phyloP scores from a whole-genome alignment of 2,113 vertebrate genomes.

The Oceanodroma tethys region DNA sequence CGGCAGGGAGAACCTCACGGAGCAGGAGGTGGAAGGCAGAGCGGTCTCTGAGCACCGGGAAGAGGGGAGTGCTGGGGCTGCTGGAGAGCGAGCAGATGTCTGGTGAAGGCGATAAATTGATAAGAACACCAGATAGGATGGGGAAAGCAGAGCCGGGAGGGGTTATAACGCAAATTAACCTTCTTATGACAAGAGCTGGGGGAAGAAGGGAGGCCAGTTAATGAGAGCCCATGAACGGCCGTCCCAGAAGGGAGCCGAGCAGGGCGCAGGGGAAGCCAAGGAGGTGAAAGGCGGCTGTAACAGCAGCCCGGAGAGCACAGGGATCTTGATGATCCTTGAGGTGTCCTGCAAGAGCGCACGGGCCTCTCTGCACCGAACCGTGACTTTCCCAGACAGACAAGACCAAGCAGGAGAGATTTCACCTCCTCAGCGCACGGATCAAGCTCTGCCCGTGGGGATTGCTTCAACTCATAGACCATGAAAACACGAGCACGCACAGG shows the following conservation, averaged over 20 bases:
- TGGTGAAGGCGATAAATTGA: background rate
- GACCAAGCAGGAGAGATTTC: background rate
- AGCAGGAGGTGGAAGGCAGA: background rate
- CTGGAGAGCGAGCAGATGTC: fast-evolving
- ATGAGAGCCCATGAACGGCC: fast-evolving
- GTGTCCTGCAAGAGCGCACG: fast-evolving
- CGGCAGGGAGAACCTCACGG: background rate
- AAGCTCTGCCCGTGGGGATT: background rate
- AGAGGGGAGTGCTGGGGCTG: background rate
- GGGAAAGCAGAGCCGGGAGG: background rate
- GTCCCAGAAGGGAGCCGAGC: background rate
- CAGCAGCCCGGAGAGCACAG: background rate
- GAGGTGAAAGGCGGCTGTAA: background rate
- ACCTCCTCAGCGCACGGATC: fast-evolving
- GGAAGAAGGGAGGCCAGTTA: background rate
- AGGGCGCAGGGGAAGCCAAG: background rate
- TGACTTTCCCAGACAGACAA: background rate
- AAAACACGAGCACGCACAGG: fast-evolving
- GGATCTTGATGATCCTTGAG: background rate
- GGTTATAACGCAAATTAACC: background rate
- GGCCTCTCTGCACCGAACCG: background rate
- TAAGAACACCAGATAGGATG: background rate
- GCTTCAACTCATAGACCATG: background rate
- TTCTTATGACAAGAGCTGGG: background rate
- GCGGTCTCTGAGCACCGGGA: background rate